A percentile compares a stretch with the other conserved stretches of the same genome.
Evolutionary conservation across 2,888 invertebrate genomes (phyloP).

Genomic region (Pachycephus smyrnensis): DNA sequence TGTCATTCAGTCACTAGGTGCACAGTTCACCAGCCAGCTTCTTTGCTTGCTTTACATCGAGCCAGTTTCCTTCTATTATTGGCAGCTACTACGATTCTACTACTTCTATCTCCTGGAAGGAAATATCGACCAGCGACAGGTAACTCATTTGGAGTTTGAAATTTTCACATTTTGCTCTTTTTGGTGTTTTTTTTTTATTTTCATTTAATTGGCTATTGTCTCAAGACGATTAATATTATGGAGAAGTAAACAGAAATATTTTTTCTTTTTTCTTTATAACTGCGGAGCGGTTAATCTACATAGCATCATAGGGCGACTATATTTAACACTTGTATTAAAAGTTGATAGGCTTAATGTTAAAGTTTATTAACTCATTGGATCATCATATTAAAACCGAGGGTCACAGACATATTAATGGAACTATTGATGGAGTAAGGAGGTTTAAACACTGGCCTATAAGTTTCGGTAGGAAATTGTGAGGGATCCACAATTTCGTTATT

Average conservation of each 20-base stretch:
- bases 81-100: background rate
- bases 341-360: background rate
- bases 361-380: too few relatives aligned
- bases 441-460: background rate
- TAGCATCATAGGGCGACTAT: background rate
- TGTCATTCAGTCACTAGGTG: slow-evolving; percentile 2
- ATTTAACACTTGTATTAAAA: background rate
- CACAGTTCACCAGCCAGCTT: background rate
- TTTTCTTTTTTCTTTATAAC: too few relatives aligned
- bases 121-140: background rate
- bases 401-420: too few relatives aligned
- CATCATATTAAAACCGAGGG: too few relatives aligned
- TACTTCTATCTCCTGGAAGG: background rate
- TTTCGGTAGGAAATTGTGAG: too few relatives aligned
- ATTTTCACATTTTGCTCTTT: background rate
- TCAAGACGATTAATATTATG: too few relatives aligned
- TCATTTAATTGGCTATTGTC: too few relatives aligned
- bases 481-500: too few relatives aligned
- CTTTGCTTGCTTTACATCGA: background rate
- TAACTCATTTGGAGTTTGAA: background rate
- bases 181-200: background rate
- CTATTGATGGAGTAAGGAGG: too few relatives aligned
- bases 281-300: background rate
- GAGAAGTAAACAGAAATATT: too few relatives aligned
- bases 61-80: background rate